phyloP scores from a whole-genome alignment of 2,797 vertebrate species.

The Pempheris klunzingeri region DNA sequence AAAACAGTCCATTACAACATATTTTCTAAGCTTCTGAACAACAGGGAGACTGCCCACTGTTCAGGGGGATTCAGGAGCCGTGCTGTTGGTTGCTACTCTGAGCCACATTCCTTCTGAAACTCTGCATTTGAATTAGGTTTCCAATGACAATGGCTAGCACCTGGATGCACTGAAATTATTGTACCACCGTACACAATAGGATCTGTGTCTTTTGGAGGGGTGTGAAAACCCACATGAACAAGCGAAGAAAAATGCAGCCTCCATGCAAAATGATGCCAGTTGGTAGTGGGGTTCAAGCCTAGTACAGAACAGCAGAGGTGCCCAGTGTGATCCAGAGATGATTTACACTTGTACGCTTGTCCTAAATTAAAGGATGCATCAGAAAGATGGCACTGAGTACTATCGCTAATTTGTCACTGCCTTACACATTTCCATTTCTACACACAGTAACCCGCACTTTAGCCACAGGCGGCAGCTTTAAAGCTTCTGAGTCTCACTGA shows the following conservation, averaged over 20 bases:
- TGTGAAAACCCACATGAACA: not conserved
- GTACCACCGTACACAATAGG: not conserved
- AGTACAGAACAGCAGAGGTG: not conserved
- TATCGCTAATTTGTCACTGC: constrained; percentile 10
- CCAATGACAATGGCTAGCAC: not conserved
- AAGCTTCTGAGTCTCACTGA: constrained; percentile 3
- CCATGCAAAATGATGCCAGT: not conserved
- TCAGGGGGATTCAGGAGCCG: not conserved
- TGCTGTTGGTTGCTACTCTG: not conserved
- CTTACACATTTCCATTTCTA: constrained; percentile 22
- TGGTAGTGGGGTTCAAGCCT: not conserved
- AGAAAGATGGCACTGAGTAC: constrained; percentile 16
- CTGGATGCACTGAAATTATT: not conserved
- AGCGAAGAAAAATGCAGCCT: not conserved
- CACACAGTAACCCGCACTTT: constrained; percentile 3
- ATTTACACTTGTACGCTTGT: constrained; percentile 11
- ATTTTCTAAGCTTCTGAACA: not conserved
- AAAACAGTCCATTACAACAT: not conserved
- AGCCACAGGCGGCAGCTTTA: constrained; percentile 22
- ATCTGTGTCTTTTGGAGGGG: not conserved
- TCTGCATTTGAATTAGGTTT: too few relatives aligned
- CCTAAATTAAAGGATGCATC: not conserved
- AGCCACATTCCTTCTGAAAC: not conserved
- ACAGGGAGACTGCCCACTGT: not conserved
- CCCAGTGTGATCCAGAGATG: constrained; percentile 22